Evolutionary conservation across 1,140 invertebrate species (phyloP), one percentile per base, ranked within the genome.

Genomic region (Drosophila tani): DNA sequence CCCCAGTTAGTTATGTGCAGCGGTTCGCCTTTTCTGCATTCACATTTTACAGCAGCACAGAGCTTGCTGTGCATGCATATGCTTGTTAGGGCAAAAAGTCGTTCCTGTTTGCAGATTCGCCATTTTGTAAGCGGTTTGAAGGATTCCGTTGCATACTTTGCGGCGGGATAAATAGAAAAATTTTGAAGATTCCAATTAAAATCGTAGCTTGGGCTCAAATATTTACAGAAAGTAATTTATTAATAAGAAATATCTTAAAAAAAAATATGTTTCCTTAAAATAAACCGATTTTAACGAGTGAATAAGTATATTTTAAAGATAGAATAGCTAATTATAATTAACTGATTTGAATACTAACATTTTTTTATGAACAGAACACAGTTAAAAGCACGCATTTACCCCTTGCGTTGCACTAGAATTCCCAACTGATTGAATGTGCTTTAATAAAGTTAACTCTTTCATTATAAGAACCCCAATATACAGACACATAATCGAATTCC

Each of bases 1-100:
- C 82, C 82, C 62, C 41, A 70, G 76, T 79, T 67, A 65, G 70
- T 70, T 83, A 82, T 82, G 76, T 83, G 76, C 62, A 73, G 76
- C 55, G 47, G 35, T 49, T 64, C n/a, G 53, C 45, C 68, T 60
- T 60, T 60, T 73, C 49, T 65, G 50, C 73, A 73, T 71, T 58
- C 49, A 67, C 35, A 58, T 65, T 68, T 73, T 55, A 14, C 49
- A 15, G 15, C 60, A 55, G 29, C 29, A 40, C 14, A 19, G 14
- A n/a, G 29, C 38, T 21, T 9, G 32, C 17, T 55, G 51, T 9
- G 53, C 53, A 40, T 73, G 67, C 67, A 73, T 73, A 56, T 60
- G 66, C 45, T 35, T 21, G 19, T 15, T 35, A 56, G 35, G n/a
- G 6, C 9, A 40, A 38, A 5, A 19, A 11, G 3, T 2, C 27